A percentile compares a stretch with the other conserved stretches of the same genome.
Evolutionary conservation across 2,113 vertebrate genomes (phyloP).

Genomic region (Hydrochoerus hydrochaeris): DNA sequence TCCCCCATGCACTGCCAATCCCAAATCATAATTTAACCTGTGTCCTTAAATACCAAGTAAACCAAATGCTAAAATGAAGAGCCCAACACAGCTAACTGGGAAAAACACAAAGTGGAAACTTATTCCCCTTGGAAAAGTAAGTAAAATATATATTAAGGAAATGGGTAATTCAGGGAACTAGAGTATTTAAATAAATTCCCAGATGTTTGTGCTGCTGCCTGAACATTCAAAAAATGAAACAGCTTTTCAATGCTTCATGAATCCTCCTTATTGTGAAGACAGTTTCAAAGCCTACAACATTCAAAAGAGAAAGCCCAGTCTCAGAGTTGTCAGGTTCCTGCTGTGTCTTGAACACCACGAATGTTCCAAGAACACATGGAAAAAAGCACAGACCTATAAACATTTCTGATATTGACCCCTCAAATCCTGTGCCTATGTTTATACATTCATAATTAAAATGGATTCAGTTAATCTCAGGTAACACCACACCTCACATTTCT

Average conservation of each 20-base stretch:
- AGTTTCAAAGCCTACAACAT: slow-evolving; percentile 41
- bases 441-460: slow-evolving; percentile 30
- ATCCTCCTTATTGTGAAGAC: slow-evolving; percentile 48
- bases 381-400: background rate
- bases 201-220: slow-evolving; percentile 58
- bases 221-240: slow-evolving; percentile 41
- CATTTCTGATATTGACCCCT: background rate
- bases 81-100: background rate
- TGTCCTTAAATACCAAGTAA: slow-evolving; percentile 21
- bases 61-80: background rate
- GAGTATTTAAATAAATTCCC: slow-evolving; percentile 63
- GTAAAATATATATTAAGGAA: slow-evolving; percentile 66
- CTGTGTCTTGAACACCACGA: background rate
- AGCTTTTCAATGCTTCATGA: slow-evolving; percentile 58
- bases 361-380: background rate
- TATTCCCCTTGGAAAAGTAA: slow-evolving; percentile 65
- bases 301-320: slow-evolving; percentile 1
- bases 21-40: background rate
- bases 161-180: slow-evolving; percentile 59
- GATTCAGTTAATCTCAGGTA: background rate
- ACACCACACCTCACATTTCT: slow-evolving; percentile 50
- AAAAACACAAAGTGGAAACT: slow-evolving; percentile 62
- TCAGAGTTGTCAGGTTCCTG: background rate
- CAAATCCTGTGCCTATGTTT: background rate
- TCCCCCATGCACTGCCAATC: no score